These are phyloP conservation scores for Aulostomus chinensis DNA, from an alignment of 2,797 vertebrate species.

Conservation along the genomic window DNA sequence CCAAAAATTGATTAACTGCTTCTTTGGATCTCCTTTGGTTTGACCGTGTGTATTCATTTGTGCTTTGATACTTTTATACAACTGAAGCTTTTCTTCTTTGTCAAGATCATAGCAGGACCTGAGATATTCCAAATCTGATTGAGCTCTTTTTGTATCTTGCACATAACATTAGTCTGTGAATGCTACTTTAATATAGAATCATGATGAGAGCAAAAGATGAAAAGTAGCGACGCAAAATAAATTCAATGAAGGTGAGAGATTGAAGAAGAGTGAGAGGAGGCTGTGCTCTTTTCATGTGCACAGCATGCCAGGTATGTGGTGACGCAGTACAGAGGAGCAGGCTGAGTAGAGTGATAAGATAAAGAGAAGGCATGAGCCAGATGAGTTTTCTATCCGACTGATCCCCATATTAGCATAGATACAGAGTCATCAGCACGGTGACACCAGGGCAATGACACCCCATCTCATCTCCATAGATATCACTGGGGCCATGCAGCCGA, in stretches of 20 bases:
- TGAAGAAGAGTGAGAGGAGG: constrained; percentile 13
- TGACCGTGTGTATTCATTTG: not conserved
- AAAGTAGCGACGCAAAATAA: constrained; percentile 37
- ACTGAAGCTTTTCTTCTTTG: constrained; percentile 10
- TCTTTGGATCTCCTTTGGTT: constrained; percentile 23
- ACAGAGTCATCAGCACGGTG: constrained; percentile 70
- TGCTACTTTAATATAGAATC: constrained; percentile 33
- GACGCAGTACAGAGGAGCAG: constrained; percentile 36
- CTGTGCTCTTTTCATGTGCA: constrained; percentile 48
- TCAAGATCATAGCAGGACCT: not conserved
- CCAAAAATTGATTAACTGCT: constrained; percentile 48
- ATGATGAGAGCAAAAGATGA: constrained; percentile 16
- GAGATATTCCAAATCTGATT: constrained; percentile 20
- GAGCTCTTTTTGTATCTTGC: constrained; percentile 13
- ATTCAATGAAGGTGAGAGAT: constrained; percentile 36
- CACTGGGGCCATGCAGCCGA: constrained; percentile 55
- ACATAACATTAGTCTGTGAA: constrained; percentile 15
- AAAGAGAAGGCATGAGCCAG: constrained; percentile 64
- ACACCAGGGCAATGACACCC: constrained; percentile 57
- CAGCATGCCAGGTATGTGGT: constrained; percentile 54
- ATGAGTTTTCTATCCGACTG: constrained; percentile 63
- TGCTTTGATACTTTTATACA: constrained; percentile 15
- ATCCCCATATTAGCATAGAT: constrained; percentile 83
- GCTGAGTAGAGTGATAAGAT: constrained; percentile 74
- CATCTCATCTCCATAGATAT: constrained; percentile 80